Evolutionary conservation across 1,140 invertebrate species (phyloP), one percentile per base, ranked within the genome.

Genomic region (Ceratitis capitata): DNA sequence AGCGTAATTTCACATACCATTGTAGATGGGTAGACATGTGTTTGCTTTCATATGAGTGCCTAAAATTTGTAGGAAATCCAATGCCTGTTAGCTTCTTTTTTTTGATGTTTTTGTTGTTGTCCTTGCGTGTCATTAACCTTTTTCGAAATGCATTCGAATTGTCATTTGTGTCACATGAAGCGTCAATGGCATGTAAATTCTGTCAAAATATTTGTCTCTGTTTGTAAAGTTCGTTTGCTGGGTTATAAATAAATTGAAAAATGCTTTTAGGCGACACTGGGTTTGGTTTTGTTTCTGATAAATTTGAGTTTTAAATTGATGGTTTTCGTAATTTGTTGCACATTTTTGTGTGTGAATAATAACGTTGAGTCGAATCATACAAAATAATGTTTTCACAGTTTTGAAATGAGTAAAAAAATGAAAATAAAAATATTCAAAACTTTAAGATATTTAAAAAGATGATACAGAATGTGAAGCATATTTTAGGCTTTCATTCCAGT

Each of bases 91-190:
- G 58, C 14, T 32, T n/a, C 0, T 23, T 78, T 35, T 12, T 45
- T 9, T 74, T 42, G 35, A 23, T 7, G n/a, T 78, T 42, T 32
- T 23, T 45, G 16, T 78, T n/a, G 69, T 78, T 78, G 39, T 45
- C 69, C 69, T 78, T 78, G 69, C 69, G 69, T 78, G 69, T 78
- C 69, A 78, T 42, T 78, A 45, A 78, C 69, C 69, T 78, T 35
- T n/a, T 78, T 78, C 39, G 69, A 45, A 78, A 78, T 78, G 69
- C 69, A 78, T 78, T 45, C 69, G 69, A 78, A 78, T 78, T 78
- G 69, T 78, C 39, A 78, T 78, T 78, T 45, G 39, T 78, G 39
- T 78, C 69, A 78, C 69, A 78, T 35, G 39, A 78, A 78, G 19
- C 39, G 39, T 16, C 39, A 47, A 5, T 3, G 39, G 32, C 10